phyloP scores from a whole-genome alignment of 2,113 vertebrate genomes.

The Entelurus aequoreus region DNA sequence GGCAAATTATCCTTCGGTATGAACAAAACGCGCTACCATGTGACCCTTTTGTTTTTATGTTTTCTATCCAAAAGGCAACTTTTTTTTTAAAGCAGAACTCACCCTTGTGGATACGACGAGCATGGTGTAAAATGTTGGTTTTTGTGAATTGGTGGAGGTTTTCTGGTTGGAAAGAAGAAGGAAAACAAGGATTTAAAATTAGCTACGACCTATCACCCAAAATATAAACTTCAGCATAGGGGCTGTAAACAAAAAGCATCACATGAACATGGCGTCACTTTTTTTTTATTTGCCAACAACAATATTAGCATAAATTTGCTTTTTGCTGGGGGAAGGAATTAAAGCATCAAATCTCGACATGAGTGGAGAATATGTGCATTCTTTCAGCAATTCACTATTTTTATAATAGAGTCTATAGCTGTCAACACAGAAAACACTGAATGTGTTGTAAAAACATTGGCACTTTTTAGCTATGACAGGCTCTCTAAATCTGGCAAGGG shows the following conservation, averaged over 20 bases:
- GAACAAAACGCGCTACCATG: constrained; percentile 1
- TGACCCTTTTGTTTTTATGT: neutral
- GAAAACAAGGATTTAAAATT: constrained; percentile 34
- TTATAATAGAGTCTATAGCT: neutral
- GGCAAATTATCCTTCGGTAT: constrained; percentile 11
- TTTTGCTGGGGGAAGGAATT: neutral
- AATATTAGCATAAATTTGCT: neutral
- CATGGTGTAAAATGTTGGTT: constrained; percentile 55
- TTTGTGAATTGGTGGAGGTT: constrained; percentile 53
- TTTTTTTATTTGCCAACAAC: too few species aligned
- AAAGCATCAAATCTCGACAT: neutral
- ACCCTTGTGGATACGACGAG: constrained; percentile 45
- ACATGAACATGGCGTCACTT: neutral
- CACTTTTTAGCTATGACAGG: too few species aligned
- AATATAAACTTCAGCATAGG: neutral
- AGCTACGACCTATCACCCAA: neutral
- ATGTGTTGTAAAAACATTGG: too few species aligned
- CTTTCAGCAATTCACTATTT: neutral
- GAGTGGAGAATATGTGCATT: neutral
- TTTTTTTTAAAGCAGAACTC: constrained; percentile 36
- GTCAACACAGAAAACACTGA: too few species aligned
- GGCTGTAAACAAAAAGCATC: neutral
- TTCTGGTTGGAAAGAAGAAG: constrained; percentile 48
- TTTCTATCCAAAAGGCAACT: constrained; percentile 12
- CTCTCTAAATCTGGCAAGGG: neutral